A percentile compares a stretch with the other conserved stretches of the same genome.
Evolutionary conservation across 2,797 vertebrate species (phyloP).

Genomic region (Parambassis ranga): DNA sequence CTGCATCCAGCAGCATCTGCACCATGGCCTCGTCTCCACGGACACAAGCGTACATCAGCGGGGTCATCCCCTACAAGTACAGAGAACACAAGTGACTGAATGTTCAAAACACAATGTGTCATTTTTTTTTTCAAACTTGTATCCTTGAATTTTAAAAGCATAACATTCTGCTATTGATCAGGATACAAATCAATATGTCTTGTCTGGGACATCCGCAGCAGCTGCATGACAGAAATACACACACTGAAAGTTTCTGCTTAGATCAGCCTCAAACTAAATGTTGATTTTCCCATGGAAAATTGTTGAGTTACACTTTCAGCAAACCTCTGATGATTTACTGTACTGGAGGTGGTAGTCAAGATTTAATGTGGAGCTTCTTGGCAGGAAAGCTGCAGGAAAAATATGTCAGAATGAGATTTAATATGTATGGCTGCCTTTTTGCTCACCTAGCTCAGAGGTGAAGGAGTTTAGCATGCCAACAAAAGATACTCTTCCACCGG

Average conservation of each 20-base stretch:
- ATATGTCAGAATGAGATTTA: constrained; percentile 30
- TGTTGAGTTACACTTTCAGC: constrained; percentile 13
- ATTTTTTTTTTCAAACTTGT: neutral
- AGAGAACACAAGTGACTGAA: neutral
- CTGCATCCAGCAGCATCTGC: constrained; percentile 98
- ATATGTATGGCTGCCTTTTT: constrained; percentile 29
- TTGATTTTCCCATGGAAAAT: constrained; percentile 30
- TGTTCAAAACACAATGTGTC: neutral
- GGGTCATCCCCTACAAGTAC: constrained; percentile 85
- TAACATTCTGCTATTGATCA: constrained; percentile 13
- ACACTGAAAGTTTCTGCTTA: constrained; percentile 21
- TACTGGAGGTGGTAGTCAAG: constrained; percentile 14
- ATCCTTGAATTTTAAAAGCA: constrained; percentile 1
- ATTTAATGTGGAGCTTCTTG: constrained; percentile 35
- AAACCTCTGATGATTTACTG: constrained; percentile 18
- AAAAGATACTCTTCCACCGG: neutral
- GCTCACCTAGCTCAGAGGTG: constrained; percentile 1
- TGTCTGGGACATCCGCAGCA: neutral
- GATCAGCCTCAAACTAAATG: constrained; percentile 16
- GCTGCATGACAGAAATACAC: constrained; percentile 2
- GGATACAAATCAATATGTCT: constrained; percentile 16
- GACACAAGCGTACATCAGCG: constrained; percentile 98
- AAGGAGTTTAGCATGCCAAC: constrained; percentile 30
- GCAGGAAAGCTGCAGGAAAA: constrained; percentile 29
- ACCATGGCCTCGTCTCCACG: constrained; percentile 98